phyloP scores from a whole-genome alignment of 1,140 invertebrate genomes.

The Pseudachorutes palmiensis region DNA sequence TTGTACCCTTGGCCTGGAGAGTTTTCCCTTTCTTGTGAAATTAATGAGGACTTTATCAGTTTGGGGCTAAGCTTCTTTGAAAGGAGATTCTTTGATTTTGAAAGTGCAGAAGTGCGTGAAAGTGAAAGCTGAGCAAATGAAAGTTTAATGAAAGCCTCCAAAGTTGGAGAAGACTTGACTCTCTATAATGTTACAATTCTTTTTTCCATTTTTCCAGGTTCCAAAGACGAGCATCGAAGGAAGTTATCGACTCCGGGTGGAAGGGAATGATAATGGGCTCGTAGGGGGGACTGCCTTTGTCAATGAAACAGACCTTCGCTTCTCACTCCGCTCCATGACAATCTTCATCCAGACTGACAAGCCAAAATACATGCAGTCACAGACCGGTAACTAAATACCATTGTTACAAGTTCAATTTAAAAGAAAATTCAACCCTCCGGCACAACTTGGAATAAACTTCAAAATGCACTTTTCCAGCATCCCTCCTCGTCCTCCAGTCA shows the following conservation, averaged over 20 bases:
- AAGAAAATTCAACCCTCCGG: too few relatives aligned
- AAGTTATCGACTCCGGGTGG: constrained; percentile 74
- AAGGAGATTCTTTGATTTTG: neutral
- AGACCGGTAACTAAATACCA: constrained; percentile 71
- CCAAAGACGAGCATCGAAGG: constrained; percentile 72
- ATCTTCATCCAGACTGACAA: constrained; percentile 93
- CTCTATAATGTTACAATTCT: neutral
- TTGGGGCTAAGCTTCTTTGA: neutral
- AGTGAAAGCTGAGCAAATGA: neutral
- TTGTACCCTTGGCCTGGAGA: too few relatives aligned
- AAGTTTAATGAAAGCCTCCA: constrained; percentile 17
- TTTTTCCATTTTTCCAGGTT: constrained; percentile 48
- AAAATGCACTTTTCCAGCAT: neutral
- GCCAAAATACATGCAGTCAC: constrained; percentile 87
- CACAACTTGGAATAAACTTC: neutral
- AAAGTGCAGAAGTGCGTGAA: constrained; percentile 8
- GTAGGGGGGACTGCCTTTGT: constrained; percentile 69
- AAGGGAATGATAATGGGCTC: constrained; percentile 75
- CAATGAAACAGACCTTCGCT: constrained; percentile 68
- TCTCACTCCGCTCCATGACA: constrained; percentile 83
- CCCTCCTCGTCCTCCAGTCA: neutral
- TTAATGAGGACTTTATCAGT: constrained; percentile 23
- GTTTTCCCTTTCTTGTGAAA: constrained; percentile 6
- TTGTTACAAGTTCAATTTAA: too few relatives aligned
- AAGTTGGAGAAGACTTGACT: neutral